Evolutionary conservation across 2,888 invertebrate genomes (phyloP).

Genomic region (Himalopsyche tibetana): DNA sequence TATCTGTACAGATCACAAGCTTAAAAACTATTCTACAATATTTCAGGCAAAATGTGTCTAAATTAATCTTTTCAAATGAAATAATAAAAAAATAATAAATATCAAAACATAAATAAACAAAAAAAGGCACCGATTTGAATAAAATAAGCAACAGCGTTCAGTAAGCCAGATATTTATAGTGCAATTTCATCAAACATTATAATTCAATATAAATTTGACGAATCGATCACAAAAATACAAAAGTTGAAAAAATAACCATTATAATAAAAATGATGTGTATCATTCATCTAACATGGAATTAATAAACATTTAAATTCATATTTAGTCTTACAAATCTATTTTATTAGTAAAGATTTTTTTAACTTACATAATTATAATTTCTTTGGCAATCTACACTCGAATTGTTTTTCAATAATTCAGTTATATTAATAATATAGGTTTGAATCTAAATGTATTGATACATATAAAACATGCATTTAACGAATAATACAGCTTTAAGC

Average conservation of each 20-base stretch:
- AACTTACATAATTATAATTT: constrained; percentile 7
- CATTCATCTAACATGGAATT: constrained; percentile 6
- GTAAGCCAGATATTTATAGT: neutral
- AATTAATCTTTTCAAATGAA: neutral
- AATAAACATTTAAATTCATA: neutral
- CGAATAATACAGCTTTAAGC: neutral
- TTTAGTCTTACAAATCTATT: constrained; percentile 1
- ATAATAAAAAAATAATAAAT: neutral
- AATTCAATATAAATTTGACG: constrained; percentile 40
- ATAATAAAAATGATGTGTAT: neutral
- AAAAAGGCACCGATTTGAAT: neutral
- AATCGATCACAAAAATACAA: constrained; percentile 40
- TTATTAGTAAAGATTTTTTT: neutral
- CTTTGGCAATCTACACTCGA: constrained; percentile 33
- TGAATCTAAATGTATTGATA: neutral
- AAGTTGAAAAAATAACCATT: neutral
- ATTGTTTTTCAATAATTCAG: constrained; percentile 37
- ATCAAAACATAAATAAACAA: neutral
- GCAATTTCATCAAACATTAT: constrained; percentile 42
- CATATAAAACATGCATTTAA: neutral
- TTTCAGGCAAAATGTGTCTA: neutral
- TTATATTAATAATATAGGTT: neutral
- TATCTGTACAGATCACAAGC: neutral
- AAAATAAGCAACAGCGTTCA: constrained; percentile 5
- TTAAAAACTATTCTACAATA: neutral